Conservation (phyloP, 2,888 invertebrate genomes). For the Melanostoma scalare region DNA sequence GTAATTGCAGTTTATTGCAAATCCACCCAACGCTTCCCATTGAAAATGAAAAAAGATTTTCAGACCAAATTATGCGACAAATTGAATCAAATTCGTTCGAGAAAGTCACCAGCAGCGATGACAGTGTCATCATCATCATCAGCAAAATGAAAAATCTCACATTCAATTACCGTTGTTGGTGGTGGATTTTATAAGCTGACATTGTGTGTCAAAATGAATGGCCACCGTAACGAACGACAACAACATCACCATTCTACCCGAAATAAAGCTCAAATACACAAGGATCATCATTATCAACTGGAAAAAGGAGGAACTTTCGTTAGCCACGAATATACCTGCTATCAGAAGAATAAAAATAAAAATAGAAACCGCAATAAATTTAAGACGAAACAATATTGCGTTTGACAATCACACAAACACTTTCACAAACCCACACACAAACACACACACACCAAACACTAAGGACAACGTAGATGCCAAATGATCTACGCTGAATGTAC, state of each 20-base stretch:
- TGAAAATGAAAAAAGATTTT: constrained; percentile 42
- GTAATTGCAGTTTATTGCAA: constrained; percentile 62
- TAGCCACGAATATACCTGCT: constrained; percentile 7
- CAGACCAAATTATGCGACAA: constrained; percentile 65
- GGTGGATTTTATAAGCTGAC: constrained; percentile 45
- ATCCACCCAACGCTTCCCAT: constrained; percentile 37
- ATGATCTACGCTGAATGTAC: constrained; percentile 9
- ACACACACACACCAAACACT: constrained; percentile 8
- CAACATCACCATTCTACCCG: constrained; percentile 33
- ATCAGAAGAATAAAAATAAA: constrained; percentile 38
- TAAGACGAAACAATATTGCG: constrained; percentile 32
- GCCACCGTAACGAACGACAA: constrained; percentile 30
- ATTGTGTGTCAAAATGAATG: constrained; percentile 59
- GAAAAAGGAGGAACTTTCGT: constrained; percentile 6
- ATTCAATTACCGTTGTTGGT: constrained; percentile 43
- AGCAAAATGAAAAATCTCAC: constrained; percentile 32
- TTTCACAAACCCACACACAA: constrained; percentile 1
- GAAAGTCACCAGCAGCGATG: not conserved
- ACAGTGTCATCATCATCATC: not conserved
- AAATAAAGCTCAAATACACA: constrained; percentile 27
- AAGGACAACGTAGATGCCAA: constrained; percentile 28
- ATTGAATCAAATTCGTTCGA: constrained; percentile 59
- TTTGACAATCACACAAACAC: constrained; percentile 54
- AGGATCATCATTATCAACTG: constrained; percentile 27
- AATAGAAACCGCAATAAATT: constrained; percentile 33